phyloP scores from a whole-genome alignment of 2,797 vertebrate species.

The Perdix hodgsoniae region DNA sequence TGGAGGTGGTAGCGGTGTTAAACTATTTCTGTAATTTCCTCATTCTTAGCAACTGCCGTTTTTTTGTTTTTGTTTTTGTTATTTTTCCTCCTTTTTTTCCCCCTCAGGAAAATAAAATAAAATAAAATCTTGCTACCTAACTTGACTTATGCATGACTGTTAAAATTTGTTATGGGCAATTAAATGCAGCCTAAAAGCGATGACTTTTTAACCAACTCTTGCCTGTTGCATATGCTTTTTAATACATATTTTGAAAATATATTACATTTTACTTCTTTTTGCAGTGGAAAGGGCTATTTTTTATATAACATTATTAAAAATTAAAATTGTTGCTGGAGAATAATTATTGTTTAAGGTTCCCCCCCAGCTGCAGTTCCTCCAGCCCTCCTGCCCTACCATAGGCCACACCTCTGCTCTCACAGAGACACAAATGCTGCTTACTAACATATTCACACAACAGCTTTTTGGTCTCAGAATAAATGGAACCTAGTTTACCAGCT shows the following conservation, averaged over 20 bases:
- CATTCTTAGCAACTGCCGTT: background rate
- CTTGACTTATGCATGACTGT: background rate
- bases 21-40: accelerated
- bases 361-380: background rate
- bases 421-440: too few species aligned
- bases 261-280: background rate
- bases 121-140: background rate
- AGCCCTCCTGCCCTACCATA: background rate
- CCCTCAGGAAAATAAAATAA: background rate
- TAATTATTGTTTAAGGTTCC: background rate
- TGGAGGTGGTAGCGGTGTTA: background rate
- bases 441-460: background rate
- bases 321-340: background rate
- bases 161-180: background rate
- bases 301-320: background rate
- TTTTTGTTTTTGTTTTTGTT: background rate
- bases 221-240: background rate
- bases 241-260: background rate
- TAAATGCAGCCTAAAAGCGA: background rate
- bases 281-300: background rate
- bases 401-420: background rate
- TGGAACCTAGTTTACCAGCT: slow-evolving; percentile 57
- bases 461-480: slow-evolving; percentile 66
- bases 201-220: background rate
- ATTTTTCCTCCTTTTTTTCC: too few species aligned